A percentile compares a stretch with the other conserved stretches of the same genome.
Evolutionary conservation across 2,113 vertebrate species (phyloP).

Genomic region (Muscicapa adusta): DNA sequence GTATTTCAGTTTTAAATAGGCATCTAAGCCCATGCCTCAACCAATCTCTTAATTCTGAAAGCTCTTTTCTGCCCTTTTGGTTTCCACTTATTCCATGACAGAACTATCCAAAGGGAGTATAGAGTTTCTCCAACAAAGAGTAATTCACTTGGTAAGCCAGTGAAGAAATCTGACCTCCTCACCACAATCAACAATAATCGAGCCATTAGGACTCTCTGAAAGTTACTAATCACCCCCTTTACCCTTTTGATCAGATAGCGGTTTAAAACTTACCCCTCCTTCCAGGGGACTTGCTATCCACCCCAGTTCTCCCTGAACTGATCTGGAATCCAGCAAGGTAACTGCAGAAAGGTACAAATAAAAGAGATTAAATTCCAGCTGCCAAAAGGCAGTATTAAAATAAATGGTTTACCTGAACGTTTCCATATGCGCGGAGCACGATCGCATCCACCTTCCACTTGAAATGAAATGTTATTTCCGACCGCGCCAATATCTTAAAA

Average conservation of each 20-base stretch:
- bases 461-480: neutral
- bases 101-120: conserved; percentile 78
- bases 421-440: conserved; percentile 52
- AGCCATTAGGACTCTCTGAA: conserved; percentile 77
- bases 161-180: conserved; percentile 86
- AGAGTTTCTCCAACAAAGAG: conserved; percentile 91
- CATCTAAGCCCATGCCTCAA: conserved; percentile 42
- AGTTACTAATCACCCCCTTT: conserved; percentile 71
- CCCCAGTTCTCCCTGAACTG: conserved; percentile 93
- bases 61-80: conserved; percentile 73
- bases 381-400: conserved; percentile 43
- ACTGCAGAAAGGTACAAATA: conserved; percentile 78
- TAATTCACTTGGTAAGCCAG: conserved; percentile 84
- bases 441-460: conserved; percentile 8
- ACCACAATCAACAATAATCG: conserved; percentile 84
- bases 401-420: conserved; percentile 49
- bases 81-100: conserved; percentile 75
- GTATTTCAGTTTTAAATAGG: conserved; percentile 68
- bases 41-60: conserved; percentile 75
- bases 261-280: conserved; percentile 92
- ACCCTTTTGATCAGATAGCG: conserved; percentile 41
- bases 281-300: conserved; percentile 97
- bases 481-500: conserved; percentile 17
- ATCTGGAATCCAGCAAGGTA: conserved; percentile 96
- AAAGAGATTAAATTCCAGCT: conserved; percentile 68